These are phyloP conservation scores for Gymnobelideus leadbeateri DNA, from an alignment of 2,113 vertebrate species.

Conservation along the genomic window DNA sequence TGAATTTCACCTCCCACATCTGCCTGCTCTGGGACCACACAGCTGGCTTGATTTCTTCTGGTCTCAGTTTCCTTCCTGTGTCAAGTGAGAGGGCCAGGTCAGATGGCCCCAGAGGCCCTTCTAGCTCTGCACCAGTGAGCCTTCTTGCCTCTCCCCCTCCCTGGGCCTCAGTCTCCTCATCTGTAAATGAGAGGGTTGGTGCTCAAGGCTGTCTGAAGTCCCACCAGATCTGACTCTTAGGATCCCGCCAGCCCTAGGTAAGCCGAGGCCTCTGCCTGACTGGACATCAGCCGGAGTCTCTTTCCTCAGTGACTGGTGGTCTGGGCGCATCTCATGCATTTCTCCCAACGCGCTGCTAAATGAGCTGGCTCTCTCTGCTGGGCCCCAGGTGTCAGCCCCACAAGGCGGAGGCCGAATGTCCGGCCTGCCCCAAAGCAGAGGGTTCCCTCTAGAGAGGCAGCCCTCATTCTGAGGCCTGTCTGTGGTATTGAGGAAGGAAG, in stretches of 20 bases:
- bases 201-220: background rate
- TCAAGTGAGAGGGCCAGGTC: background rate
- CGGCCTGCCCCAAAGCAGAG: background rate
- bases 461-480: background rate
- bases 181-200: background rate
- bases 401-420: background rate
- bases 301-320: background rate
- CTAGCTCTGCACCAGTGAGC: too few relatives aligned
- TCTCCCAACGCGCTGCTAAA: background rate
- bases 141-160: too few relatives aligned
- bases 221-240: background rate
- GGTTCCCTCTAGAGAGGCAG: too few relatives aligned
- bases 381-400: too few relatives aligned
- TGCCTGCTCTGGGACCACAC: background rate
- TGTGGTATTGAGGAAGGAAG: background rate
- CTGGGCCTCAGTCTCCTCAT: background rate
- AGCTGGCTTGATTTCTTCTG: rapidly evolving
- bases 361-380: background rate
- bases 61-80: too few relatives aligned
- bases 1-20: background rate
- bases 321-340: background rate
- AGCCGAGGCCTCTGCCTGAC: background rate
- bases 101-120: too few relatives aligned
- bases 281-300: too few relatives aligned
- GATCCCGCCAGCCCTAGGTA: background rate